These are phyloP conservation scores for Butorides virescens DNA, from an alignment of 2,113 vertebrate genomes.

Conservation along the genomic window DNA sequence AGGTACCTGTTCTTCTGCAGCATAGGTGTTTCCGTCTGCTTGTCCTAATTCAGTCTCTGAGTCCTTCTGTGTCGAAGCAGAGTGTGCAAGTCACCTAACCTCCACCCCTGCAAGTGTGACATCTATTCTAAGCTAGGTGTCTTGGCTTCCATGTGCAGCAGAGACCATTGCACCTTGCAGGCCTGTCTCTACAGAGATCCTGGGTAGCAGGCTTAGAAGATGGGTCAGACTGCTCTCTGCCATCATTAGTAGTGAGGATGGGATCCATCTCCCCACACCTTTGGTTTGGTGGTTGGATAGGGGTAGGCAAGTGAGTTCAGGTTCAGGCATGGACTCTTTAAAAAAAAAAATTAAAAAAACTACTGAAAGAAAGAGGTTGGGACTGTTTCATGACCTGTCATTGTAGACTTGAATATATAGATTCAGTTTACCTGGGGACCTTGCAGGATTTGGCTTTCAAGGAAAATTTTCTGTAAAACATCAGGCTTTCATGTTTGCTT, in stretches of 20 bases:
- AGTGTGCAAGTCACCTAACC: no score
- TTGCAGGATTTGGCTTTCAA: not conserved
- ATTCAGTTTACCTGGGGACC: not conserved
- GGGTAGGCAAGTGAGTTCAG: not conserved
- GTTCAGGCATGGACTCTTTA: not conserved
- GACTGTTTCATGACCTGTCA: not conserved
- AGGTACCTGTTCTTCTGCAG: not conserved
- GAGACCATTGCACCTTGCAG: not conserved
- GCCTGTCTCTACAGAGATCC: not conserved
- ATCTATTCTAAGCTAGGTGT: not conserved
- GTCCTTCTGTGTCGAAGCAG: not conserved
- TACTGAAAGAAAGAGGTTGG: not conserved
- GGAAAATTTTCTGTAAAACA: not conserved
- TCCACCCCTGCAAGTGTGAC: not conserved
- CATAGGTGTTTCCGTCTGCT: not conserved
- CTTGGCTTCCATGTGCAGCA: not conserved
- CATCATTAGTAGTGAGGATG: not conserved
- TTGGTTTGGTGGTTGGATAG: not conserved
- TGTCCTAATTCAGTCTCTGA: not conserved
- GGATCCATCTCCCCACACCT: not conserved
- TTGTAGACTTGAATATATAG: not conserved
- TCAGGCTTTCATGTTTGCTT: not conserved
- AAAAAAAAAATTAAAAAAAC: not conserved
- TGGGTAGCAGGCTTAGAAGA: not conserved
- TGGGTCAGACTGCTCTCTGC: not conserved